Conservation (phyloP, 2,113 vertebrate genomes). For the Phalacrocorax pelagicus region DNA sequence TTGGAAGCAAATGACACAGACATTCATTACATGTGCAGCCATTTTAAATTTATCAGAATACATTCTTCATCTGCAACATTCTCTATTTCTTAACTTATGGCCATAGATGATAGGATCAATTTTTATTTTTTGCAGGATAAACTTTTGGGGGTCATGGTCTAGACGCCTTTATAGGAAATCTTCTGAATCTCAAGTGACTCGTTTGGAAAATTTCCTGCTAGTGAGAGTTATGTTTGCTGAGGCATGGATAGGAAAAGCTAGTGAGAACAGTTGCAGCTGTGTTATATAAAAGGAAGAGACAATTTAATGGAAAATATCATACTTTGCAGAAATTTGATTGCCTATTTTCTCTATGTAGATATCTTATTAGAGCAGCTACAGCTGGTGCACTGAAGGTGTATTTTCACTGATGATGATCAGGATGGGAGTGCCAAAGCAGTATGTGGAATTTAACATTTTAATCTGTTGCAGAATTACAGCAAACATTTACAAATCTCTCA, state of each 20-base stretch:
- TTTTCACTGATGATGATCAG: constrained; percentile 61
- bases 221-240: constrained; percentile 42
- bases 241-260: constrained; percentile 59
- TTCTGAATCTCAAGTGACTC: constrained; percentile 44
- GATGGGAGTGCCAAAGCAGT: constrained; percentile 9
- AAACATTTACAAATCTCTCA: constrained; percentile 62
- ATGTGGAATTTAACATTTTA: constrained; percentile 51
- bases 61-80: not conserved
- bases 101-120: not conserved
- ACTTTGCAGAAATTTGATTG: constrained; percentile 82
- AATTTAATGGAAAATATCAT: constrained; percentile 77
- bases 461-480: constrained; percentile 50
- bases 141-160: not conserved
- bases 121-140: not conserved
- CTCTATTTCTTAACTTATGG: not conserved
- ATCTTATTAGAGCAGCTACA: constrained; percentile 71
- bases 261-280: constrained; percentile 75
- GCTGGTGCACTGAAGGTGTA: constrained; percentile 72
- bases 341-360: constrained; percentile 79
- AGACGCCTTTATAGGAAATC: not conserved
- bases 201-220: constrained; percentile 55
- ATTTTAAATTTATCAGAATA: constrained; percentile 15
- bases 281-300: constrained; percentile 75
- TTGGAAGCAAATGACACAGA: constrained; percentile 24
- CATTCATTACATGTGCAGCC: not conserved